These are phyloP conservation scores for Urocyon cinereoargenteus DNA, from an alignment of 2,797 vertebrate species.

Conservation along the genomic window DNA sequence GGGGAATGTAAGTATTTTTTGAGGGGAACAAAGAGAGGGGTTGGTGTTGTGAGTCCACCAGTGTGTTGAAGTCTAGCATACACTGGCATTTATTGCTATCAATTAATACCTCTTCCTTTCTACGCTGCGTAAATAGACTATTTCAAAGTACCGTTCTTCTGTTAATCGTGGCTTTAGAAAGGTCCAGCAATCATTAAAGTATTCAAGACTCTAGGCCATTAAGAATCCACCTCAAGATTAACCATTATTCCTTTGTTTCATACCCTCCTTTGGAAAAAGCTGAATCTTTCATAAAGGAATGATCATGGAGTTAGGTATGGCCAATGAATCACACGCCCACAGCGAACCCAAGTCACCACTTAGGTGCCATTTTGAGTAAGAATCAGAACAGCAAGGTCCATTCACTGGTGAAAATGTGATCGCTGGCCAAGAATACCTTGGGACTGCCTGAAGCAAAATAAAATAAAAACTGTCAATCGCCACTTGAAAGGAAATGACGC, in stretches of 20 bases:
- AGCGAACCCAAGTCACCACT: neutral
- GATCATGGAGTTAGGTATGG: neutral
- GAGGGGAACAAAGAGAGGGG: neutral
- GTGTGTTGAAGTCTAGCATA: neutral
- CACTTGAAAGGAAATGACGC: neutral
- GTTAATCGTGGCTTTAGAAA: neutral
- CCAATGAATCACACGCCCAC: neutral
- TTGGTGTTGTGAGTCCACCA: neutral
- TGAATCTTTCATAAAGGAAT: conserved; percentile 11
- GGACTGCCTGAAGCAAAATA: neutral
- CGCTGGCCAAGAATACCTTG: neutral
- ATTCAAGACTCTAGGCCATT: conserved; percentile 1
- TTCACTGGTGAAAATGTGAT: conserved; percentile 33
- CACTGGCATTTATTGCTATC: neutral
- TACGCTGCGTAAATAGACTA: neutral
- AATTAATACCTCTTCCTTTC: neutral
- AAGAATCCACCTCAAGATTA: neutral
- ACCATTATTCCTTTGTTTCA: neutral
- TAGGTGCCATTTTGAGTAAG: conserved; percentile 70
- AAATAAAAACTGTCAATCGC: neutral
- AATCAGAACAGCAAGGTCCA: neutral
- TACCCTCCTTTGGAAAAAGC: neutral
- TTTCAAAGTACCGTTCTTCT: conserved; percentile 22
- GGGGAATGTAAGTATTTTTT: neutral
- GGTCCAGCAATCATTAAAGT: neutral